phyloP scores from a whole-genome alignment of 2,113 vertebrate species.

The Daphoenositta chrysoptera region DNA sequence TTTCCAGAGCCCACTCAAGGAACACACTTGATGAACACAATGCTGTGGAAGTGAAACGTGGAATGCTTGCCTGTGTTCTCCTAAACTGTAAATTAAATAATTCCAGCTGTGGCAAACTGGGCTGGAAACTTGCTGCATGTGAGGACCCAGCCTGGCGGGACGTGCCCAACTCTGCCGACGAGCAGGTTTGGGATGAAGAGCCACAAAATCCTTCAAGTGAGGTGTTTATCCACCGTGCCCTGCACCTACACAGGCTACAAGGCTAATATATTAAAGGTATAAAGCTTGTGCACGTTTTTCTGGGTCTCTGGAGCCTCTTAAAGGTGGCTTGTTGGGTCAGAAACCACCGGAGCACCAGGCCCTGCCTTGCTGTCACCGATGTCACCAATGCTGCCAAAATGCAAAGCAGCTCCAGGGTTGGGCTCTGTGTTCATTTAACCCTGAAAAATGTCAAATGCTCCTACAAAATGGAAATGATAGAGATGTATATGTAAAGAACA shows the following conservation, averaged over 20 bases:
- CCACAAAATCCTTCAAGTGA: not conserved
- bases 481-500: not conserved
- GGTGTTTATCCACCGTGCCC: not conserved
- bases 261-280: not conserved
- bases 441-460: not conserved
- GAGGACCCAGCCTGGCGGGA: not conserved
- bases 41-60: fast-evolving
- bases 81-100: not conserved
- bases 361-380: fast-evolving
- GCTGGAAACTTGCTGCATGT: fast-evolving
- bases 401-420: not conserved
- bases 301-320: not conserved
- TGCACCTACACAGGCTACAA: not conserved
- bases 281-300: not conserved
- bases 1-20: not conserved
- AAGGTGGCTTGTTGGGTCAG: not conserved
- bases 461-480: not conserved
- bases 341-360: not conserved
- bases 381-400: not conserved
- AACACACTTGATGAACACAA: not conserved
- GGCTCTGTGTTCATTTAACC: fast-evolving
- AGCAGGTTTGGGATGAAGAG: not conserved
- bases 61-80: not conserved
- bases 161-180: fast-evolving
- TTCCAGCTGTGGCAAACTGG: not conserved